phyloP scores from a whole-genome alignment of 2,797 vertebrate genomes.

The Premnoplex brunnescens region DNA sequence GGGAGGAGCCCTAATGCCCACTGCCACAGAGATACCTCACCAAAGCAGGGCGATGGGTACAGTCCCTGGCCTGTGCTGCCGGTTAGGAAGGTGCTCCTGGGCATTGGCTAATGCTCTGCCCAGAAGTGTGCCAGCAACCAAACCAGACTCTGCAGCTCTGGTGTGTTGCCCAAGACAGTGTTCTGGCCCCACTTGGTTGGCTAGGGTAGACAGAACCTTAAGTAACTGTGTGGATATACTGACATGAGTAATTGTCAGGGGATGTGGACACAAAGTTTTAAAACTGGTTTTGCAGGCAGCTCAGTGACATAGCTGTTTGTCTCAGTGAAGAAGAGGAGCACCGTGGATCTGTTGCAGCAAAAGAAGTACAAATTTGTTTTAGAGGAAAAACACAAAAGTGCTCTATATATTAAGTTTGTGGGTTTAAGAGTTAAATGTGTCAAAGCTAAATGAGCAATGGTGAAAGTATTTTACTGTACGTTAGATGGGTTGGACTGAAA shows the following conservation, averaged over 20 bases:
- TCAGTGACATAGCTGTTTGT: not conserved
- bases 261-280: not conserved
- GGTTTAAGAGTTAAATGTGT: not conserved
- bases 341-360: not conserved
- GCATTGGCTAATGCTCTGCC: not conserved
- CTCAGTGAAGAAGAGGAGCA: not conserved
- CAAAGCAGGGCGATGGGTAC: fast-evolving
- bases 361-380: not conserved
- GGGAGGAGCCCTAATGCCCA: not conserved
- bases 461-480: not conserved
- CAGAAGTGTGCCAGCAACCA: not conserved
- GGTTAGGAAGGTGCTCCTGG: fast-evolving
- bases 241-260: not conserved
- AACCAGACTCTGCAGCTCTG: not conserved
- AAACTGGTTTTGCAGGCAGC: not conserved
- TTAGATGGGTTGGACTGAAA: not conserved
- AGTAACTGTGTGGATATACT: not conserved
- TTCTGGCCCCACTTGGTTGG: not conserved
- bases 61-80: fast-evolving
- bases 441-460: not conserved
- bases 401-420: not conserved
- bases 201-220: not conserved
- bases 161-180: not conserved
- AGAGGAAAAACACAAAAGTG: not conserved
- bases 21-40: not conserved